A percentile compares a stretch with the other conserved stretches of the same genome.
Evolutionary conservation across 2,113 vertebrate species (phyloP).

Genomic region (Psilopogon haemacephalus): DNA sequence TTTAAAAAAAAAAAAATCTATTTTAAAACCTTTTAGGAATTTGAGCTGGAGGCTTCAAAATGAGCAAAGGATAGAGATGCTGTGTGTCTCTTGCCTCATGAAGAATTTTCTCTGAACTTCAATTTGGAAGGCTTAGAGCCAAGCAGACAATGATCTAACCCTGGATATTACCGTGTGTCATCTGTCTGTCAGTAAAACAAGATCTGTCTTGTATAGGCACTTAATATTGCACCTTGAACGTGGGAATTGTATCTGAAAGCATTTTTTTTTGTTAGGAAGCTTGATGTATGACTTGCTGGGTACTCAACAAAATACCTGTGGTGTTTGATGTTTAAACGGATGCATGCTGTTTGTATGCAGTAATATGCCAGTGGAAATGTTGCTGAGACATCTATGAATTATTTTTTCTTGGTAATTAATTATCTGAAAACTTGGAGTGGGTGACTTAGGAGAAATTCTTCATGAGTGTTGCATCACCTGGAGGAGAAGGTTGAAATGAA

Average conservation of each 20-base stretch:
- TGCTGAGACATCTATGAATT: not conserved
- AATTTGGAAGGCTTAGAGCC: not conserved
- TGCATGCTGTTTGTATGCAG: not conserved
- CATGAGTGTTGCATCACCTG: not conserved
- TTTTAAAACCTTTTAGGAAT: not conserved
- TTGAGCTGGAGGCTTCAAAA: not conserved
- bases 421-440: not conserved
- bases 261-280: not conserved
- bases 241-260: not conserved
- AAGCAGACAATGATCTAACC: not conserved
- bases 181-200: not conserved
- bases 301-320: not conserved
- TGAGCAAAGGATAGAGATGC: not conserved
- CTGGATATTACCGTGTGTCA: not conserved
- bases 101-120: not conserved
- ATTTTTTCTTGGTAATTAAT: not conserved
- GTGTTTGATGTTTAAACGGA: slow-evolving; percentile 43
- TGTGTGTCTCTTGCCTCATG: not conserved
- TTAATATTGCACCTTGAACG: not conserved
- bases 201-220: not conserved
- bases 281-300: not conserved
- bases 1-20: too few relatives aligned
- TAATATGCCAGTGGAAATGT: not conserved
- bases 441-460: not conserved
- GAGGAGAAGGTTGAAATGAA: not conserved